These are phyloP conservation scores for Meghimatium bilineatum DNA, from an alignment of 2,888 invertebrate genomes.

Conservation along the genomic window DNA sequence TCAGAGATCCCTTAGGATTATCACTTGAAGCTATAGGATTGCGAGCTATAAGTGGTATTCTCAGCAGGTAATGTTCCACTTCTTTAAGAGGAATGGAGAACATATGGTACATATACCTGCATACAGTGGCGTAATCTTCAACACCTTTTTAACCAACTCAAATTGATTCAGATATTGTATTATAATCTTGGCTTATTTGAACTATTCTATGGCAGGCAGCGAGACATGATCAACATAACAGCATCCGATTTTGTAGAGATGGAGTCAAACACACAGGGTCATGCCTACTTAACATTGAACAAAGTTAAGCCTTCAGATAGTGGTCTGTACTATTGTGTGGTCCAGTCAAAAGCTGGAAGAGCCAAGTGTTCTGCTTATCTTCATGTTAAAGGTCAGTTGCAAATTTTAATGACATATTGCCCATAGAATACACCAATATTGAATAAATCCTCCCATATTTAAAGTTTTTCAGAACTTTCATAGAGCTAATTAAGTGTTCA, in stretches of 20 bases:
- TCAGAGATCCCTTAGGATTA: too few species aligned
- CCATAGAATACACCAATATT: not conserved
- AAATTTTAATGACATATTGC: not conserved
- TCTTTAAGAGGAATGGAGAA: too few species aligned
- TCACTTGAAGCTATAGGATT: too few species aligned
- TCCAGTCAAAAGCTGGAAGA: conserved; percentile 92
- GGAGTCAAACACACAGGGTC: conserved; percentile 89
- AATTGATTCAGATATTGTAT: not conserved
- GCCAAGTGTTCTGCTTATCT: conserved; percentile 76
- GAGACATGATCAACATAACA: conserved; percentile 64
- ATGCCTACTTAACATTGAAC: conserved; percentile 90
- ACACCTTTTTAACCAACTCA: too few species aligned
- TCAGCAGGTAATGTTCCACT: too few species aligned
- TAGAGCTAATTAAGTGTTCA: too few species aligned
- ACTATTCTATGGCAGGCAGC: conserved; percentile 64
- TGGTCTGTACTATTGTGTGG: conserved; percentile 91
- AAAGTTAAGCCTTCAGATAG: conserved; percentile 88
- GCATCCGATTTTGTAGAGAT: conserved; percentile 82
- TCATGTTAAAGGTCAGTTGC: conserved; percentile 67
- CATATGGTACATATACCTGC: too few species aligned
- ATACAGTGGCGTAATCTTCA: too few species aligned
- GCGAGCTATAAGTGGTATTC: too few species aligned
- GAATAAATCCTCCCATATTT: too few species aligned
- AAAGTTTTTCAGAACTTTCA: too few species aligned
- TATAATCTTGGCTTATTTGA: not conserved